phyloP scores from a whole-genome alignment of 35 echinoderm and acorn worm genomes.

The Strongylocentrotus purpuratus region DNA sequence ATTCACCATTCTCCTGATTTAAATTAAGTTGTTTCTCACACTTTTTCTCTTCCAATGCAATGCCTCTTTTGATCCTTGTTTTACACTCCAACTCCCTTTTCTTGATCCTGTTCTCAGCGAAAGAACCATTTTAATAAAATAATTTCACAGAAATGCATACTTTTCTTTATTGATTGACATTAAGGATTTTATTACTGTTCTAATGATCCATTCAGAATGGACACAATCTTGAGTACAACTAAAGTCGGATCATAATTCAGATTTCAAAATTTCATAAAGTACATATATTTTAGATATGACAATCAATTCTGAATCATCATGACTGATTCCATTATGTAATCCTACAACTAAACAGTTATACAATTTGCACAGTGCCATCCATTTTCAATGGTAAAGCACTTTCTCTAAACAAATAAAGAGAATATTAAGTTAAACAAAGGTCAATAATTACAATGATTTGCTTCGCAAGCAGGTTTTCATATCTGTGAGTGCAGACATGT shows the following conservation, averaged over 20 bases:
- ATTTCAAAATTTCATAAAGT: neutral
- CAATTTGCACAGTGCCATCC: neutral
- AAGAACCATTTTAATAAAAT: too few relatives aligned
- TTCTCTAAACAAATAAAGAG: neutral
- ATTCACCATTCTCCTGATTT: too few relatives aligned
- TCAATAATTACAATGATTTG: neutral
- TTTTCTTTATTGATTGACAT: too few relatives aligned
- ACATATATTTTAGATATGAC: neutral
- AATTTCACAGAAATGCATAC: too few relatives aligned
- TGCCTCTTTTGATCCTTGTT: too few relatives aligned
- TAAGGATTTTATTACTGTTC: neutral
- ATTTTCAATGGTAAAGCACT: neutral
- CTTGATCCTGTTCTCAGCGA: too few relatives aligned
- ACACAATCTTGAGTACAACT: neutral
- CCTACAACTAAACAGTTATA: neutral
- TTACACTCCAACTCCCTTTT: too few relatives aligned
- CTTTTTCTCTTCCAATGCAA: too few relatives aligned
- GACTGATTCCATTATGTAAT: neutral
- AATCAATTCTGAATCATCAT: slow-evolving; percentile 3
- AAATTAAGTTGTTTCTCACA: too few relatives aligned
- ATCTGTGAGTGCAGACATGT: too few relatives aligned
- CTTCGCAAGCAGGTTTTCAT: too few relatives aligned
- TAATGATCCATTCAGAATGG: neutral
- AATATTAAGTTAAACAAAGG: neutral
- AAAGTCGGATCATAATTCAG: neutral